These are phyloP conservation scores for Brachionus manjavacas DNA, from an alignment of 1,140 invertebrate genomes.

Conservation along the genomic window DNA sequence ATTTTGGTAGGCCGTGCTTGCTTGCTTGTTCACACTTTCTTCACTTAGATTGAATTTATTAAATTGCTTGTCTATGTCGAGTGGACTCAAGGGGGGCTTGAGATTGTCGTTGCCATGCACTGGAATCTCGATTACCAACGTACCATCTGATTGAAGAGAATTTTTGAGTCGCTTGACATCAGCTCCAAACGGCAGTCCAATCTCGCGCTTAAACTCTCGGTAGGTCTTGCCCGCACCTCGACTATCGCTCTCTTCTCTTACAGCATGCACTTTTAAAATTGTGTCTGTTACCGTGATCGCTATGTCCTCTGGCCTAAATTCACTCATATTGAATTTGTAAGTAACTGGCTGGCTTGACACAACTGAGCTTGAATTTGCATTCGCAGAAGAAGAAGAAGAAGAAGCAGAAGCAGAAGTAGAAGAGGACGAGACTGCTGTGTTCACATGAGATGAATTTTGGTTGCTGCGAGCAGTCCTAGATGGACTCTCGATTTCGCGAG, in stretches of 20 bases:
- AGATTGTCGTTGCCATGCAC: neutral
- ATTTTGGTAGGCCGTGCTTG: neutral
- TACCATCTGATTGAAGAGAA: slow-evolving; percentile 32
- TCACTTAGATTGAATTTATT: neutral
- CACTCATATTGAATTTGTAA: slow-evolving; percentile 42
- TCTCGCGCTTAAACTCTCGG: slow-evolving; percentile 42
- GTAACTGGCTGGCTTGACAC: neutral
- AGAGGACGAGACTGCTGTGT: too few relatives aligned
- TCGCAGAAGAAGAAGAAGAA: neutral
- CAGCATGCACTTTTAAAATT: slow-evolving; percentile 30
- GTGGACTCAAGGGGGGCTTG: neutral
- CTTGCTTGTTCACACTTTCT: neutral
- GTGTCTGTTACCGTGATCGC: slow-evolving; percentile 28
- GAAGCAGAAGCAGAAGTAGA: neutral
- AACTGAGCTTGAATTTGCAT: neutral
- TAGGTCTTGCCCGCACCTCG: neutral
- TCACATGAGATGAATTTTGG: neutral
- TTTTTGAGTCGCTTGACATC: slow-evolving; percentile 35
- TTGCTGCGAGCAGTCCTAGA: neutral
- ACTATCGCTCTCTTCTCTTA: slow-evolving; percentile 30
- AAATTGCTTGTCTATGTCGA: slow-evolving; percentile 9
- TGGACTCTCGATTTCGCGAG: neutral
- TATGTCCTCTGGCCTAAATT: slow-evolving; percentile 41
- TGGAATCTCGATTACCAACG: slow-evolving; percentile 27
- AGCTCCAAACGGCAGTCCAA: slow-evolving; percentile 18